A percentile compares a stretch with the other conserved stretches of the same genome.
Conservation (phyloP, 2,113 vertebrate genomes). For the Siniperca chuatsi region DNA sequence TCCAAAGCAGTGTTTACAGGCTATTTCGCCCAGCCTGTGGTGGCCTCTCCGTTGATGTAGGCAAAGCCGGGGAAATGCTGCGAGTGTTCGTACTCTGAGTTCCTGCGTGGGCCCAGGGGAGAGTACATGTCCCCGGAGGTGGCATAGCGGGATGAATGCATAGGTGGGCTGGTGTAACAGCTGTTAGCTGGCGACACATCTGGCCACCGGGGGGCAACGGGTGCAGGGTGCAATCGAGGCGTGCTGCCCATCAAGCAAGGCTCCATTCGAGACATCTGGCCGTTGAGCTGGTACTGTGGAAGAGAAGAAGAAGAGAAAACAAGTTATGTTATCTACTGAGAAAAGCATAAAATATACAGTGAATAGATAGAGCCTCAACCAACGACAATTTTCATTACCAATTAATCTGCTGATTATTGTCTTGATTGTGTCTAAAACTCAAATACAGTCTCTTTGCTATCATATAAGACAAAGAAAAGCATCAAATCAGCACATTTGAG, state of each 20-base stretch:
- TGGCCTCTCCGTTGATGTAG: conserved; percentile 98
- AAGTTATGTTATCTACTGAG: background rate
- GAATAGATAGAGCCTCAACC: background rate
- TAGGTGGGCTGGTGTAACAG: conserved; percentile 93
- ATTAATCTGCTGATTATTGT: background rate
- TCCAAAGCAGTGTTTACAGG: conserved; percentile 19
- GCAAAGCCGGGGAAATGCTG: conserved; percentile 99
- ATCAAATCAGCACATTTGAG: background rate
- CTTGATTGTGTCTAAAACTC: background rate
- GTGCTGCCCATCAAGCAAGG: conserved; percentile 95
- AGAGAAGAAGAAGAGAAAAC: conserved; percentile 1
- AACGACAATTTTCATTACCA: background rate
- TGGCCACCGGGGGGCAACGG: conserved; percentile 95
- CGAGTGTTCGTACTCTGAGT: conserved; percentile 98
- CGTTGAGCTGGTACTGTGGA: conserved; percentile 94
- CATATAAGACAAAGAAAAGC: background rate
- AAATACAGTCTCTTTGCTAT: background rate
- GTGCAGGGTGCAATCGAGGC: conserved; percentile 92
- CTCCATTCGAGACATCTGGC: conserved; percentile 96
- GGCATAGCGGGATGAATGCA: conserved; percentile 94
- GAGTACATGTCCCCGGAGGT: conserved; percentile 95
- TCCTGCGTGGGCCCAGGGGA: conserved; percentile 91
- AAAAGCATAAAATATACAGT: background rate
- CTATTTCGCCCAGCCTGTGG: conserved; percentile 97
- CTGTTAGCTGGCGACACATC: conserved; percentile 93